Conservation (phyloP, 2,888 invertebrate species). For the Mesochorus sp. region DNA sequence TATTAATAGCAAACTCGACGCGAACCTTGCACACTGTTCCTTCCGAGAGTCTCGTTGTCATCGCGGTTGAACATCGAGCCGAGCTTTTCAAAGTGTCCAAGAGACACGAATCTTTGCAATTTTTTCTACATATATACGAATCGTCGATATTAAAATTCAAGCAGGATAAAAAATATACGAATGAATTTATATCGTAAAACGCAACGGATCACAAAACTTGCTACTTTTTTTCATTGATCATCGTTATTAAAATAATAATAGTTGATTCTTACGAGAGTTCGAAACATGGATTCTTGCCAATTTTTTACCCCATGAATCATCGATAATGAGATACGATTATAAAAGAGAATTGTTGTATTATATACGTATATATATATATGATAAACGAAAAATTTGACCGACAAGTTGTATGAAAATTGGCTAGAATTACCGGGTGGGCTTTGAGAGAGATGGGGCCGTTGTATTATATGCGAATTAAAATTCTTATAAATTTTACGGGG, state of each 20-base stretch:
- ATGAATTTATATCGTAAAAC: too few relatives aligned
- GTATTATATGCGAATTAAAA: constrained; percentile 71
- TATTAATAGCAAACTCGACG: constrained; percentile 72
- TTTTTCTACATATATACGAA: not conserved
- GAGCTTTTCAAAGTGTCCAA: constrained; percentile 23
- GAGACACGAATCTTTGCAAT: constrained; percentile 25
- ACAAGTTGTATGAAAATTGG: constrained; percentile 57
- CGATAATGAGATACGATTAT: not conserved
- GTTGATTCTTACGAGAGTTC: too few relatives aligned
- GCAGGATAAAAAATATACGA: too few relatives aligned
- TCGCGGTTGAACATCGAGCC: constrained; percentile 21
- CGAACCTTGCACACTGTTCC: constrained; percentile 48
- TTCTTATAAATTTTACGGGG: constrained; percentile 65
- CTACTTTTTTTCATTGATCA: too few relatives aligned
- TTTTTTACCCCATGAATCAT: not conserved
- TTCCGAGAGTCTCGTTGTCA: constrained; percentile 41
- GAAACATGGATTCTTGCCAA: not conserved
- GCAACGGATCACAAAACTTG: too few relatives aligned
- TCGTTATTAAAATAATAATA: too few relatives aligned
- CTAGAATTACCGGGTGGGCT: constrained; percentile 62
- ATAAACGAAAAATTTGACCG: constrained; percentile 8
- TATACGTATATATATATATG: not conserved
- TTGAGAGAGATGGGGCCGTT: constrained; percentile 52
- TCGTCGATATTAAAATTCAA: not conserved
- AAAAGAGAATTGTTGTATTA: not conserved